Evolutionary conservation across 2,888 invertebrate genomes (phyloP).

Genomic region (Sympetrum striolatum): DNA sequence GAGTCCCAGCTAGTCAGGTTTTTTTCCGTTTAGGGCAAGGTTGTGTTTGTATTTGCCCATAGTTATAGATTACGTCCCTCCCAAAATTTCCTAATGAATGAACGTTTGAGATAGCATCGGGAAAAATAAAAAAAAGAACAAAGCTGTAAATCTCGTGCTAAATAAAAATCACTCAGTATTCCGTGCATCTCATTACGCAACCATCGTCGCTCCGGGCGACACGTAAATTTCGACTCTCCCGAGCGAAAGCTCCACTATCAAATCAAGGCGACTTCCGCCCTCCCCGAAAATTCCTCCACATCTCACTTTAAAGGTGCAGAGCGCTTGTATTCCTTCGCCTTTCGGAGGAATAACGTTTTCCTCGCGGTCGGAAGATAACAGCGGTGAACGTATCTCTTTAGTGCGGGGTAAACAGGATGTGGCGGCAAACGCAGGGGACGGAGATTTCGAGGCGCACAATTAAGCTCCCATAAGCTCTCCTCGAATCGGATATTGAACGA

Average conservation of each 20-base stretch:
- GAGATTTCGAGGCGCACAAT: not conserved
- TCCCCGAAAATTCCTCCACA: not conserved
- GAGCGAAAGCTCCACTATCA: not conserved
- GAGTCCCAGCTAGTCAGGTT: too few relatives aligned
- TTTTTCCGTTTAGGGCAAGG: too few relatives aligned
- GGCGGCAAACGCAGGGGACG: not conserved
- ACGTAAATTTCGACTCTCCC: too few relatives aligned
- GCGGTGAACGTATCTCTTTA: not conserved
- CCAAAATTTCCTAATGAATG: too few relatives aligned
- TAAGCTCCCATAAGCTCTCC: not conserved
- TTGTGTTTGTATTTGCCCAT: too few relatives aligned
- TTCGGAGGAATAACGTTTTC: not conserved
- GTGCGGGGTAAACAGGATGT: not conserved
- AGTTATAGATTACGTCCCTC: too few relatives aligned
- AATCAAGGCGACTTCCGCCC: not conserved
- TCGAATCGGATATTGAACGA: not conserved
- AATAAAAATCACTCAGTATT: too few relatives aligned
- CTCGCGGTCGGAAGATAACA: not conserved
- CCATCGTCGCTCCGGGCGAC: too few relatives aligned
- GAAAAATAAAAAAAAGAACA: too few relatives aligned
- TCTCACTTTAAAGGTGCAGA: not conserved
- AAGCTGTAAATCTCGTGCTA: too few relatives aligned
- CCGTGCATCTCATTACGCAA: too few relatives aligned
- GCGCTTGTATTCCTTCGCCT: not conserved
- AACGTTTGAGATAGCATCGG: too few relatives aligned